A percentile compares a stretch with the other conserved stretches of the same genome.
Conservation (phyloP, 2,113 vertebrate genomes). For the Aleadryas rufinucha region DNA sequence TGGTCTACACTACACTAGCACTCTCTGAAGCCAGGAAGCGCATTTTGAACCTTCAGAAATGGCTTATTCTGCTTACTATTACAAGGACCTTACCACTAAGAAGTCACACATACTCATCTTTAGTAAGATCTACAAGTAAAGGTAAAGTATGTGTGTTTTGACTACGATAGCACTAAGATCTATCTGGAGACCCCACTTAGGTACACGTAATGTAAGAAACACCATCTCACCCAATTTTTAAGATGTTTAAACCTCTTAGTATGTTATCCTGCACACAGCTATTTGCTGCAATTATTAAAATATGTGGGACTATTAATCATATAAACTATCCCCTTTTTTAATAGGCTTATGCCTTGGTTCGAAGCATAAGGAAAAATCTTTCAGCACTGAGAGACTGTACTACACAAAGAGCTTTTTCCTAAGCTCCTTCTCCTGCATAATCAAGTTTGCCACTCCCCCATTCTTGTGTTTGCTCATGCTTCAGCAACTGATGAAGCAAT, state of each 20-base stretch:
- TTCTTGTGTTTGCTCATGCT: neutral
- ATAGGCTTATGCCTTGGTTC: neutral
- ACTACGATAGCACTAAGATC: neutral
- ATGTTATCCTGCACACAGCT: neutral
- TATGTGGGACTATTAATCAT: neutral
- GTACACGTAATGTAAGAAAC: rapidly evolving
- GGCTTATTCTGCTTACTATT: neutral
- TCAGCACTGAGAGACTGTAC: neutral
- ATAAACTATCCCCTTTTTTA: neutral
- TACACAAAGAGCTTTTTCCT: neutral
- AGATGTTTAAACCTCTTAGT: neutral
- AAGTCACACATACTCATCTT: neutral
- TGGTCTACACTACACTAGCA: neutral
- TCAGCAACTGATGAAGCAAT: neutral
- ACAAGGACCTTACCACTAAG: neutral
- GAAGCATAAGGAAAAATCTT: neutral
- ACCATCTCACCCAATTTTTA: neutral
- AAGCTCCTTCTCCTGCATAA: neutral
- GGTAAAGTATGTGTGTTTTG: neutral
- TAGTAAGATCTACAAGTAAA: neutral
- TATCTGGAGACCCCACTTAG: neutral
- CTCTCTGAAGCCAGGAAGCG: neutral
- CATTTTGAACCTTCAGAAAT: neutral
- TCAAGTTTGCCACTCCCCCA: neutral
- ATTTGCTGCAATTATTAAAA: neutral